Conservation (phyloP, 2,888 invertebrate genomes). For the Formica aserva region DNA sequence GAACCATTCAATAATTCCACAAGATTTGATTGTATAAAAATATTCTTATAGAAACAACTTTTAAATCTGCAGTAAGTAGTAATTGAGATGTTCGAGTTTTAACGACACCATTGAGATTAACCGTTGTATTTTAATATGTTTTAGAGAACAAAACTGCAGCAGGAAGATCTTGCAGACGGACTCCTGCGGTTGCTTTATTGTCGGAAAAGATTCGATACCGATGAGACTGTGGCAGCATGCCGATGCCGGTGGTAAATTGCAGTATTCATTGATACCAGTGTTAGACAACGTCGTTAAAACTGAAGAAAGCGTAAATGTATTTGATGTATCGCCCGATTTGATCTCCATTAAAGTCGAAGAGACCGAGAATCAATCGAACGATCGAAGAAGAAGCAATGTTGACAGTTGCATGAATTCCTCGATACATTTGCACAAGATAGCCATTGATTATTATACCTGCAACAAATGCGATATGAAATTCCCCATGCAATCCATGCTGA, state of each 20-base stretch:
- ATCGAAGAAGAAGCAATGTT: background rate
- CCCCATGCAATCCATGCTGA: conserved; percentile 76
- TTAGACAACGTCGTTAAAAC: background rate
- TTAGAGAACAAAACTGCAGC: conserved; percentile 33
- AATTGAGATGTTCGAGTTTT: conserved; percentile 43
- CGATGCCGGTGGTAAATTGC: conserved; percentile 56
- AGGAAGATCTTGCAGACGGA: conserved; percentile 60
- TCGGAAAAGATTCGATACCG: conserved; percentile 64
- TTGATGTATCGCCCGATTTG: background rate
- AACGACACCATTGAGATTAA: conserved; percentile 41
- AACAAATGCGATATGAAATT: conserved; percentile 79
- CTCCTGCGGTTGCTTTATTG: conserved; percentile 60
- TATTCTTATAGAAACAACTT: conserved; percentile 59
- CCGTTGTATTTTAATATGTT: conserved; percentile 32
- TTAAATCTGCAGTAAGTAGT: conserved; percentile 74
- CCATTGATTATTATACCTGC: conserved; percentile 68
- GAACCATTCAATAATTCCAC: background rate
- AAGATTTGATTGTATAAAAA: conserved; percentile 50
- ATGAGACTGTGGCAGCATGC: conserved; percentile 67
- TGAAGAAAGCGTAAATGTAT: background rate
- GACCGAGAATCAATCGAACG: conserved; percentile 11
- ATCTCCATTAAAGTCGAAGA: conserved; percentile 57
- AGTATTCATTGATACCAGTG: conserved; percentile 59
- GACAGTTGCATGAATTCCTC: background rate
- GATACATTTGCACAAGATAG: conserved; percentile 49